Conservation (phyloP, 92 coral and sea anemone species). For the Porites divaricata region DNA sequence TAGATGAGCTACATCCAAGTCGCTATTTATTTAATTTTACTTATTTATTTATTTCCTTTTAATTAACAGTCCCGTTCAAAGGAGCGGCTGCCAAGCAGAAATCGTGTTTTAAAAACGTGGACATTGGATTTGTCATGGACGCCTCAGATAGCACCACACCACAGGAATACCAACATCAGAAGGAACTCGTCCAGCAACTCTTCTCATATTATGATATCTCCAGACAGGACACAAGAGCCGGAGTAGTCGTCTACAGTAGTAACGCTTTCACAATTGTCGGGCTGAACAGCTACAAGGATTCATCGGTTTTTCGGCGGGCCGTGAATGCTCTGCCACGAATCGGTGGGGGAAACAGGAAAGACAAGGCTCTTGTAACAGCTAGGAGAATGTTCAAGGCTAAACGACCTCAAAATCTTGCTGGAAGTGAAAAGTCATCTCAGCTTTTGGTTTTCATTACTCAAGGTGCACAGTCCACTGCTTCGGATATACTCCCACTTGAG, state of each 20-base stretch:
- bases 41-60: not conserved
- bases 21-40: not conserved
- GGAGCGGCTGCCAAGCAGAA: slow-evolving; percentile 34
- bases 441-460: slow-evolving; percentile 61
- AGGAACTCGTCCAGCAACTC: slow-evolving; percentile 63
- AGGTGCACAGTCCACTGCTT: slow-evolving; percentile 42
- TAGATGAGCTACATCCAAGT: too few species aligned
- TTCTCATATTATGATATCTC: slow-evolving; percentile 67
- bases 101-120: slow-evolving; percentile 66
- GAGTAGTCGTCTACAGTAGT: slow-evolving; percentile 74
- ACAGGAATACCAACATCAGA: slow-evolving; percentile 64
- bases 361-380: slow-evolving; percentile 60
- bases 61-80: slow-evolving; percentile 15
- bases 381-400: slow-evolving; percentile 47
- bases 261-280: slow-evolving; percentile 39
- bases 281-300: slow-evolving; percentile 42
- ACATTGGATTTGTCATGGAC: slow-evolving; percentile 80
- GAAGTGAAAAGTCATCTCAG: slow-evolving; percentile 19
- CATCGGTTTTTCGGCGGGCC: slow-evolving; percentile 14
- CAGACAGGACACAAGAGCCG: slow-evolving; percentile 57
- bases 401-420: slow-evolving; percentile 17
- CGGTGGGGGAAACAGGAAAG: slow-evolving; percentile 65
- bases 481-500: slow-evolving; percentile 22
- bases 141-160: slow-evolving; percentile 56
- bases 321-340: slow-evolving; percentile 58